Conservation (phyloP, 2,113 vertebrate species). For the Cebidichthys violaceus region DNA sequence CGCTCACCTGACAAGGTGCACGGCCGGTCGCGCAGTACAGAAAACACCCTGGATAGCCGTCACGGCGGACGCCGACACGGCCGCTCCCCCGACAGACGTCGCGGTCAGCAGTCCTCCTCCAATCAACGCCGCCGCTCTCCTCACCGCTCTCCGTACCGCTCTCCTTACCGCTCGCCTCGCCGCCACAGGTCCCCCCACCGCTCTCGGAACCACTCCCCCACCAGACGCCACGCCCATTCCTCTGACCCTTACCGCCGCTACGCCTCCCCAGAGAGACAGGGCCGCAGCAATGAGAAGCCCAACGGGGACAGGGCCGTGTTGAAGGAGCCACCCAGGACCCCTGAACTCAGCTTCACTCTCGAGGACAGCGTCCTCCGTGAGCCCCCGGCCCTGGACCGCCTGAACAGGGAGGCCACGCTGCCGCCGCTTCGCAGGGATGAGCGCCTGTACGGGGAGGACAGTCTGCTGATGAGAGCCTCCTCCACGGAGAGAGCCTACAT, state of each 20-base stretch:
- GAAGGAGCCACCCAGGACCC: constrained; percentile 61
- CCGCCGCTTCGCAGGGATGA: constrained; percentile 37
- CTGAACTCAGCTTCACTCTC: constrained; percentile 54
- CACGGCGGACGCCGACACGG: constrained; percentile 78
- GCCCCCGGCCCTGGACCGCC: constrained; percentile 66
- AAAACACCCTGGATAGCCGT: constrained; percentile 88
- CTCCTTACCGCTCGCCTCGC: constrained; percentile 78
- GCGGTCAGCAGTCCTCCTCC: constrained; percentile 72
- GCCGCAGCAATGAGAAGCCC: constrained; percentile 83
- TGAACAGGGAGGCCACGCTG: constrained; percentile 67
- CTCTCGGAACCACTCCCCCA: constrained; percentile 87
- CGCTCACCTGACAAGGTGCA: constrained; percentile 86
- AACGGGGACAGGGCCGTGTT: constrained; percentile 72
- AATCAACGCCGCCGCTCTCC: constrained; percentile 73
- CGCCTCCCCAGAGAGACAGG: constrained; percentile 80
- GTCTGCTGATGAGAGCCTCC: constrained; percentile 68
- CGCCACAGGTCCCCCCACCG: constrained; percentile 75
- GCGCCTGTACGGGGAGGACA: constrained; percentile 61
- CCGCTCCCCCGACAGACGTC: constrained; percentile 85
- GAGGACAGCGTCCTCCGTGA: constrained; percentile 75
- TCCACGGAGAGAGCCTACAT: constrained; percentile 69
- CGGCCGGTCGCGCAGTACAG: constrained; percentile 87
- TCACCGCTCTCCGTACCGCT: constrained; percentile 76
- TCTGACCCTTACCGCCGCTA: constrained; percentile 73
- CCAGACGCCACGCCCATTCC: constrained; percentile 76